Evolutionary conservation across 92 coral and sea anemone genomes (phyloP).

Genomic region (Parazoanthus atlanticus): DNA sequence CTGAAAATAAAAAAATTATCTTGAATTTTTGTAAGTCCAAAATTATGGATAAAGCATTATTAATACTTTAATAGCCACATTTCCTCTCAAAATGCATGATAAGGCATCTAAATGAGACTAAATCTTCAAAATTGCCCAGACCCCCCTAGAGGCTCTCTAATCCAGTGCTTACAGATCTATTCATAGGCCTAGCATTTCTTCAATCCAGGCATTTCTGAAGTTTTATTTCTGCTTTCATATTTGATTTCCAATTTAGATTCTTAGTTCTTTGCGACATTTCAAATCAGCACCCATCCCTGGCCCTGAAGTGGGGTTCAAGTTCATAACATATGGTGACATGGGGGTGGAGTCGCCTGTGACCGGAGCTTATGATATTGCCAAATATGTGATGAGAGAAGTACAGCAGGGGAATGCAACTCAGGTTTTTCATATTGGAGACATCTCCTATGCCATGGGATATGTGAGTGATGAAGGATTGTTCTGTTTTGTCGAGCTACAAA

Average conservation of each 20-base stretch:
- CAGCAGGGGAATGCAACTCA: slow-evolving; percentile 61
- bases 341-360: slow-evolving; percentile 59
- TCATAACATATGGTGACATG: slow-evolving; percentile 85
- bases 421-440: slow-evolving; percentile 86
- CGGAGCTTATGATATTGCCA: slow-evolving; percentile 73
- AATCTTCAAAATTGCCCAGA: no score
- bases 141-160: no score
- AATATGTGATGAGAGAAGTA: slow-evolving; percentile 73
- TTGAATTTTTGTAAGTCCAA: no score
- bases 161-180: neutral
- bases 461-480: slow-evolving; percentile 45
- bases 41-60: no score
- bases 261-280: slow-evolving; percentile 44
- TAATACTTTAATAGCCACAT: no score
- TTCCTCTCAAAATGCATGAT: no score
- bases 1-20: no score
- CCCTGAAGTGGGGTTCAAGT: slow-evolving; percentile 78
- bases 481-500: no score
- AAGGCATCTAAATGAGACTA: no score
- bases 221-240: neutral
- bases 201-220: no score
- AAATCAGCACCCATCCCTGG: slow-evolving; percentile 73
- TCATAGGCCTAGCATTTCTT: neutral
- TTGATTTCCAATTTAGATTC: slow-evolving; percentile 23
- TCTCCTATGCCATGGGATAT: slow-evolving; percentile 84